A percentile compares a stretch with the other conserved stretches of the same genome.
Evolutionary conservation across 2,888 invertebrate genomes (phyloP).

Genomic region (Eustalomyia histrio): DNA sequence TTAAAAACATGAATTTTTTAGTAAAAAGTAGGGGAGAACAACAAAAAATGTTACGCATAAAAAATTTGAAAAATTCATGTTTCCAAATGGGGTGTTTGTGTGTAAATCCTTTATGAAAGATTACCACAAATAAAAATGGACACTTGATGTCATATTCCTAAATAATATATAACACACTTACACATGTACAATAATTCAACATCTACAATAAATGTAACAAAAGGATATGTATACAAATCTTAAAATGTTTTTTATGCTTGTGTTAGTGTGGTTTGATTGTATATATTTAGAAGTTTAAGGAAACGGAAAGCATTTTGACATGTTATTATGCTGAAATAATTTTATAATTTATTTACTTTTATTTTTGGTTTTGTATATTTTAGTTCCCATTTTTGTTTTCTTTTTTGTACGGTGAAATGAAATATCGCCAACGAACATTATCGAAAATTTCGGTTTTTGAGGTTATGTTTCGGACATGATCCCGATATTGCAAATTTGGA

Average conservation of each 20-base stretch:
- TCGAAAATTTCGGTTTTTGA: no score
- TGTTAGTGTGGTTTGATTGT: conserved; percentile 12
- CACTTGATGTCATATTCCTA: conserved; percentile 57
- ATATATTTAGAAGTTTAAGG: conserved; percentile 41
- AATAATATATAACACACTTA: conserved; percentile 24
- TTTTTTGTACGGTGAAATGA: conserved; percentile 22
- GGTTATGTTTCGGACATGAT: no score
- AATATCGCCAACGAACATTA: no score
- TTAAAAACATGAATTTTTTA: conserved; percentile 31
- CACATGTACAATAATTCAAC: conserved; percentile 26
- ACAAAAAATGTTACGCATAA: conserved; percentile 35
- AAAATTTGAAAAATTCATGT: conserved; percentile 64
- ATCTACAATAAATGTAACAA: not conserved
- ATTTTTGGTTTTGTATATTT: conserved; percentile 39
- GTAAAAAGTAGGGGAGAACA: conserved; percentile 11
- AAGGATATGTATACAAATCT: conserved; percentile 33
- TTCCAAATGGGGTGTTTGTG: conserved; percentile 71
- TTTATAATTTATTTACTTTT: conserved; percentile 79
- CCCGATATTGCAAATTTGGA: no score
- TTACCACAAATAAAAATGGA: conserved; percentile 71
- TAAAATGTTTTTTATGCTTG: not conserved
- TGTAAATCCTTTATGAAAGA: conserved; percentile 77
- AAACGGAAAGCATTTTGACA: conserved; percentile 71
- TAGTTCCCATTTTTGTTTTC: conserved; percentile 9
- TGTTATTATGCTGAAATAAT: conserved; percentile 79